Evolutionary conservation across 1,140 invertebrate genomes (phyloP).

Genomic region (Microplitis demolitor): DNA sequence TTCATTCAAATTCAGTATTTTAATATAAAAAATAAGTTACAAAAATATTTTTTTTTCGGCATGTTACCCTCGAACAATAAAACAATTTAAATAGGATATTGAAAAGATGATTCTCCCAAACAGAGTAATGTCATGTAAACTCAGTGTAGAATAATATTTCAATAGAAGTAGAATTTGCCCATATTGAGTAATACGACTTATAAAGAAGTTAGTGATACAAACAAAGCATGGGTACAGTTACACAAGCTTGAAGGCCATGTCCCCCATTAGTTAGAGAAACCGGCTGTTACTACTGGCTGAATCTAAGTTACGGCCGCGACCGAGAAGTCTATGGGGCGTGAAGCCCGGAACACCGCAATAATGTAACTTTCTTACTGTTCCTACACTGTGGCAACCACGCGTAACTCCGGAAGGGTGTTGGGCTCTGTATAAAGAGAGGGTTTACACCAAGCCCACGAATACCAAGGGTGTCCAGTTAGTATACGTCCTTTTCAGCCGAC

Average conservation of each 20-base stretch:
- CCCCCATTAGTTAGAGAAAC: conserved; percentile 18
- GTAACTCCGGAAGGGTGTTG: conserved; percentile 35
- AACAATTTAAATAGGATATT: background rate
- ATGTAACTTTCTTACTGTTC: conserved; percentile 50
- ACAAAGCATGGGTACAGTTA: background rate
- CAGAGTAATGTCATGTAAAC: background rate
- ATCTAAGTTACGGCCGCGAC: conserved; percentile 43
- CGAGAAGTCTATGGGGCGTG: conserved; percentile 46
- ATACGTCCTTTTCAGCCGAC: conserved; percentile 41
- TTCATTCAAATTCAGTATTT: too few relatives aligned
- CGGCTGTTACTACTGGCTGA: conserved; percentile 32
- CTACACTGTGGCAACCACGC: conserved; percentile 27
- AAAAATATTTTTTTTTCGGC: background rate
- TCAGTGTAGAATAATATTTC: background rate
- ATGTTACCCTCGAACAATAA: background rate
- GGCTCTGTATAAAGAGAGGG: background rate
- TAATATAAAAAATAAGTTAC: too few relatives aligned
- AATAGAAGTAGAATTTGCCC: conserved; percentile 5
- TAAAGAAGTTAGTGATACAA: background rate
- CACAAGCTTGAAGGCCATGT: background rate
- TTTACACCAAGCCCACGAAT: conserved; percentile 8
- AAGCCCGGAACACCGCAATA: conserved; percentile 46
- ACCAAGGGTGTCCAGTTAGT: conserved; percentile 38
- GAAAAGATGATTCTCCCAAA: background rate
- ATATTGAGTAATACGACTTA: background rate